These are phyloP conservation scores for Hippoglossus stenolepis DNA, from an alignment of 2,113 vertebrate genomes.

Conservation along the genomic window DNA sequence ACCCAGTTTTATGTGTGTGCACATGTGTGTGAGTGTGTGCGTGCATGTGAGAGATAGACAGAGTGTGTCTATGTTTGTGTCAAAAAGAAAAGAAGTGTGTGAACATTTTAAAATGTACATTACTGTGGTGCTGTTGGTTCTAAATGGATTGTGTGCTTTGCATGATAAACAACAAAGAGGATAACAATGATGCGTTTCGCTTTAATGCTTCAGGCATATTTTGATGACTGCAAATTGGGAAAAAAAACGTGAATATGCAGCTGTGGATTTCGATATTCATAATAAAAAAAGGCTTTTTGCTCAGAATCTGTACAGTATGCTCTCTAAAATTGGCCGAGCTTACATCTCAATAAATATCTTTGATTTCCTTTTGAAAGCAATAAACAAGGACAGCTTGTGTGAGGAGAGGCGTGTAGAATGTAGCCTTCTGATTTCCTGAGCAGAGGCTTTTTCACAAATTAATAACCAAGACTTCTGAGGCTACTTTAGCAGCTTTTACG, in stretches of 20 bases:
- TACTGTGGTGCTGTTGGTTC: slow-evolving; percentile 32
- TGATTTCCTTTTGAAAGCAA: slow-evolving; percentile 67
- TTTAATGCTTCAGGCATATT: slow-evolving; percentile 69
- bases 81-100: slow-evolving; percentile 27
- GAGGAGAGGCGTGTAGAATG: slow-evolving; percentile 35
- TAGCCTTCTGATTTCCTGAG: slow-evolving; percentile 38
- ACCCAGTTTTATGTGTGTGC: slow-evolving; percentile 25
- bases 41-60: background rate
- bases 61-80: slow-evolving; percentile 34
- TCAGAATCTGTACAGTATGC: slow-evolving; percentile 50
- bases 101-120: slow-evolving; percentile 52
- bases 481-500: background rate
- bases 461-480: slow-evolving; percentile 44
- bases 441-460: slow-evolving; percentile 46
- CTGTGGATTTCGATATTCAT: slow-evolving; percentile 64
- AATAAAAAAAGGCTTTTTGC: slow-evolving; percentile 55
- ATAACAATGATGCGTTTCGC: slow-evolving; percentile 54
- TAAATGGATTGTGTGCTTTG: slow-evolving; percentile 64
- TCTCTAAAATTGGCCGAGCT: slow-evolving; percentile 59
- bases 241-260: slow-evolving; percentile 53
- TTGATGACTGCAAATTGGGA: slow-evolving; percentile 69
- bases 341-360: slow-evolving; percentile 64
- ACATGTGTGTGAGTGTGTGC: slow-evolving; percentile 21
- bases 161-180: slow-evolving; percentile 66
- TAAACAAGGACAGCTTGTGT: slow-evolving; percentile 46